phyloP scores from a whole-genome alignment of 1,140 invertebrate species.

The Bombus impatiens region DNA sequence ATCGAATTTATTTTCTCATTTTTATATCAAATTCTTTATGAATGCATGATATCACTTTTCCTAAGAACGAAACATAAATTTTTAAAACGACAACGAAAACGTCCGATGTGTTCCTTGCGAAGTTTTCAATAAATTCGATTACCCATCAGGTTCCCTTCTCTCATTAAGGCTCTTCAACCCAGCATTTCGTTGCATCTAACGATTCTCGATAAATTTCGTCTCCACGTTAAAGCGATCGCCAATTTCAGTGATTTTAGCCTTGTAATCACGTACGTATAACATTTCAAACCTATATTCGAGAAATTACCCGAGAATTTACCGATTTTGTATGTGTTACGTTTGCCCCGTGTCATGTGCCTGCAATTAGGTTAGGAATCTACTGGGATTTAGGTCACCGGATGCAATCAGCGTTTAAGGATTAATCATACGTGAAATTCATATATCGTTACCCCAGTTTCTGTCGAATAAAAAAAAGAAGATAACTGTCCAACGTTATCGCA shows the following conservation, averaged over 20 bases:
- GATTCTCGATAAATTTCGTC: neutral
- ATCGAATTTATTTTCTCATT: neutral
- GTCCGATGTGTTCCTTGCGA: neutral
- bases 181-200: slow-evolving; percentile 12
- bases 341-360: neutral
- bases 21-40: neutral
- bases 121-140: slow-evolving; percentile 12
- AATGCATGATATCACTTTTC: neutral
- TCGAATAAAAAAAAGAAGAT: too few relatives aligned
- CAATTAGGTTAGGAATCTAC: neutral
- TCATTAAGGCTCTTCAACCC: slow-evolving; percentile 20
- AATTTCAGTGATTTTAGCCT: neutral
- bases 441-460: slow-evolving; percentile 22
- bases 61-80: neutral
- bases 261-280: neutral
- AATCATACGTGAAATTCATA: neutral
- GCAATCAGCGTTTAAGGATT: slow-evolving; percentile 4
- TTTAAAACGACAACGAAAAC: neutral
- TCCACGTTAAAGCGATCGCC: neutral
- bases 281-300: neutral
- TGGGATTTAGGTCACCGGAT: neutral
- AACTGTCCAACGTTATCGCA: neutral
- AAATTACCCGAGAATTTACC: neutral
- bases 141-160: slow-evolving; percentile 42
- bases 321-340: neutral